phyloP scores from a whole-genome alignment of 1,140 invertebrate species.

The Trichonephila clavata region DNA sequence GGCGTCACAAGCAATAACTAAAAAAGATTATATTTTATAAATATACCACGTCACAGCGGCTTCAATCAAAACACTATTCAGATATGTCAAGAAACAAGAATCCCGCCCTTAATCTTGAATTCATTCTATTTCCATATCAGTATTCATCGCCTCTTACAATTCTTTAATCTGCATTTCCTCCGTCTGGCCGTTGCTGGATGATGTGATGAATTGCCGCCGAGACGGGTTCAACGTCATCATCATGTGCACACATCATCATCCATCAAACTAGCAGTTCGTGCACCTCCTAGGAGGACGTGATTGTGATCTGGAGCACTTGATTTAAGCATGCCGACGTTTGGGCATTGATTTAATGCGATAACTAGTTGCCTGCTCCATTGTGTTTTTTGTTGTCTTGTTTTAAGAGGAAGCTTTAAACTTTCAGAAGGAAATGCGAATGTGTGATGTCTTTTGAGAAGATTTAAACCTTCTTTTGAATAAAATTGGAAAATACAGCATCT shows the following conservation, averaged over 20 bases:
- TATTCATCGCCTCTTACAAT: not conserved
- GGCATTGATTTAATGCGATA: constrained; percentile 15
- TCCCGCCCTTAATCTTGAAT: constrained; percentile 7
- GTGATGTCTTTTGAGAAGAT: too few relatives aligned
- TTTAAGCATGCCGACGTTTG: not conserved
- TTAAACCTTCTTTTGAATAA: too few relatives aligned
- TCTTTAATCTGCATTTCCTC: constrained; percentile 12
- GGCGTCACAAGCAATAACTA: not conserved
- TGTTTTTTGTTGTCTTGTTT: too few relatives aligned
- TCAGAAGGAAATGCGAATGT: too few relatives aligned
- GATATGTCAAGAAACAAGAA: not conserved
- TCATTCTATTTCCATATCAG: not conserved
- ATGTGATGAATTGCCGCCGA: not conserved
- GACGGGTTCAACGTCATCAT: not conserved
- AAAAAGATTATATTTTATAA: too few relatives aligned
- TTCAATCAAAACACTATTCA: not conserved
- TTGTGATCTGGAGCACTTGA: constrained; percentile 21
- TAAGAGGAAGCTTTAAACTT: too few relatives aligned
- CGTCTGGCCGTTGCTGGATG: not conserved
- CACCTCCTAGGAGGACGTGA: not conserved
- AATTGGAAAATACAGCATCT: too few relatives aligned
- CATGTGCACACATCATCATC: not conserved
- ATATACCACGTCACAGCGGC: not conserved
- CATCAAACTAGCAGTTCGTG: not conserved
- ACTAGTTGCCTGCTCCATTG: not conserved